Conservation (phyloP, 1,140 invertebrate genomes). For the Augochlora pura region DNA sequence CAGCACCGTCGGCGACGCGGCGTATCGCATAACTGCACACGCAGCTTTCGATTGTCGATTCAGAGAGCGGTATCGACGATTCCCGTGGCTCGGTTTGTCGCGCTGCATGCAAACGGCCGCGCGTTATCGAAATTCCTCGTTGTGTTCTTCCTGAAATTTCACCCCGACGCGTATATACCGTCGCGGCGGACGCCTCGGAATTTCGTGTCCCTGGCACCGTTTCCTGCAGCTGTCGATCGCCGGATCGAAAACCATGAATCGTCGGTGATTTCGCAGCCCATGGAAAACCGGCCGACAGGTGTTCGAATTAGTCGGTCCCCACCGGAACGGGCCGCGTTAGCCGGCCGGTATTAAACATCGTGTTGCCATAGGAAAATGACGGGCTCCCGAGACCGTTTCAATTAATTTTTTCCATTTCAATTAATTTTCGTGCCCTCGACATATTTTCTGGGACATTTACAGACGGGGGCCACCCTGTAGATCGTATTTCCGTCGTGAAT, state of each 20-base stretch:
- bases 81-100: conserved; percentile 33
- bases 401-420: no score
- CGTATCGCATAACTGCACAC: conserved; percentile 46
- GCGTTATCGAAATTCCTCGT: conserved; percentile 30
- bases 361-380: no score
- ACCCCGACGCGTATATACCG: background rate
- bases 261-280: background rate
- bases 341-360: no score
- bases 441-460: no score
- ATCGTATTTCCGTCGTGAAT: no score
- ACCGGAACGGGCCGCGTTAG: no score
- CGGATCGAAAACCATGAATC: background rate
- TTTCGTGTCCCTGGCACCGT: background rate
- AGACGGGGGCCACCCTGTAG: no score
- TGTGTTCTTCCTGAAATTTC: background rate
- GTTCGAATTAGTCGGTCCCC: background rate
- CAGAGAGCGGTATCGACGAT: conserved; percentile 44
- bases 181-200: background rate
- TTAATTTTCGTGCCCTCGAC: no score
- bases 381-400: no score
- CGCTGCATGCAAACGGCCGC: conserved; percentile 37
- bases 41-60: conserved; percentile 49
- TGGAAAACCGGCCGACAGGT: background rate
- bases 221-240: no score
- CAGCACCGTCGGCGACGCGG: background rate